A percentile compares a stretch with the other conserved stretches of the same genome.
These are phyloP conservation scores for Phalacrocorax aristotelis DNA, from an alignment of 2,113 vertebrate species.

Conservation along the genomic window DNA sequence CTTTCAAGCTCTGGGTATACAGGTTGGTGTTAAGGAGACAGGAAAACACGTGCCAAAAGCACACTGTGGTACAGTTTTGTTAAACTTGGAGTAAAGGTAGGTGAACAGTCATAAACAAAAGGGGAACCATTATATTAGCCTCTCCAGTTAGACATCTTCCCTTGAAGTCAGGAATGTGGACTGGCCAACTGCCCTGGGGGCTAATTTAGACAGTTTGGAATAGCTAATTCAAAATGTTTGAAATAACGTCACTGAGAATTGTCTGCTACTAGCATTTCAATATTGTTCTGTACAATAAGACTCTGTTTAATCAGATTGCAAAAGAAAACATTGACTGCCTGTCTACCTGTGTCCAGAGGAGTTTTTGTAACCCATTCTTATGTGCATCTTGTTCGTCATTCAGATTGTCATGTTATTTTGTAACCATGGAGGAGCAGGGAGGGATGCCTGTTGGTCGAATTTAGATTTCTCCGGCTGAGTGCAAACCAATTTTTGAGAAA, in stretches of 20 bases:
- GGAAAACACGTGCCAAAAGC: neutral
- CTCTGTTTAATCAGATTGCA: neutral
- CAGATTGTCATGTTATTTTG: constrained; percentile 59
- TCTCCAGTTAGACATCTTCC: neutral
- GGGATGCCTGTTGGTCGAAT: constrained; percentile 53
- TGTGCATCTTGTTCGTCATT: constrained; percentile 36
- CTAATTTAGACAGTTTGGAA: neutral
- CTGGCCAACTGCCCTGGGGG: neutral
- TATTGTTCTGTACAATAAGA: neutral
- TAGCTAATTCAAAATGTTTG: neutral
- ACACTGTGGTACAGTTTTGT: neutral
- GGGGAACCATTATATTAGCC: neutral
- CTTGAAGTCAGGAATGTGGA: neutral
- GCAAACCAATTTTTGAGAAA: constrained; percentile 68
- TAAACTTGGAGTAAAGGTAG: neutral
- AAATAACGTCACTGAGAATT: neutral
- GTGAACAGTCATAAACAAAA: neutral
- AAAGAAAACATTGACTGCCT: neutral
- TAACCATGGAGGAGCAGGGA: constrained; percentile 63
- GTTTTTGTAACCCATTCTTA: constrained; percentile 41
- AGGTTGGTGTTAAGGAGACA: neutral
- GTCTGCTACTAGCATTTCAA: neutral
- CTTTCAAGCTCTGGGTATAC: neutral
- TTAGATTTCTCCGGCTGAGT: constrained; percentile 65
- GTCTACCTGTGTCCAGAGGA: constrained; percentile 28